These are phyloP conservation scores for Hycleus cichorii DNA, from an alignment of 1,140 invertebrate genomes.

Conservation along the genomic window DNA sequence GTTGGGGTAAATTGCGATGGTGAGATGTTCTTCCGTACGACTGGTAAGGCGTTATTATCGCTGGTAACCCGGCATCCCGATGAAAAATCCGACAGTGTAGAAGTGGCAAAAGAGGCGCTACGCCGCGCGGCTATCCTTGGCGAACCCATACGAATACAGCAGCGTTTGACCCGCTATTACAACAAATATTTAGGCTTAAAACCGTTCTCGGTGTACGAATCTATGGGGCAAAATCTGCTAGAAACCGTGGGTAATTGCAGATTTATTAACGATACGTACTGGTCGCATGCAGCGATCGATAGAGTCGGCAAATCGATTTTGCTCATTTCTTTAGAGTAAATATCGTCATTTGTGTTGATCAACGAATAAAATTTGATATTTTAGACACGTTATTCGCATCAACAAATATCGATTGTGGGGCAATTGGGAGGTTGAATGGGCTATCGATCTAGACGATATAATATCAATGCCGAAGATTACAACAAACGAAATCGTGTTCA, in stretches of 20 bases:
- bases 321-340: slow-evolving; percentile 47
- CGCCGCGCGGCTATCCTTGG: slow-evolving; percentile 62
- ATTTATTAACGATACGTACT: slow-evolving; percentile 36
- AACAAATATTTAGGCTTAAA: slow-evolving; percentile 49
- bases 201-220: slow-evolving; percentile 38
- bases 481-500: slow-evolving; percentile 61
- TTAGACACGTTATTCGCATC: slow-evolving; percentile 66
- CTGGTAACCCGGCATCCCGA: slow-evolving; percentile 50
- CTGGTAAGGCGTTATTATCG: slow-evolving; percentile 54
- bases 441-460: slow-evolving; percentile 64
- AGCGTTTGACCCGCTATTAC: slow-evolving; percentile 62
- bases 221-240: slow-evolving; percentile 35
- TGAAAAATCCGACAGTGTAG: slow-evolving; percentile 53
- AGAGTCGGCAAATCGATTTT: slow-evolving; percentile 46
- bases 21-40: slow-evolving; percentile 59
- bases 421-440: slow-evolving; percentile 71
- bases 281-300: slow-evolving; percentile 35
- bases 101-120: slow-evolving; percentile 60
- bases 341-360: slow-evolving; percentile 17
- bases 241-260: slow-evolving; percentile 33
- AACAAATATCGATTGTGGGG: slow-evolving; percentile 64
- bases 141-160: slow-evolving; percentile 56
- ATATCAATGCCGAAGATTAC: slow-evolving; percentile 58
- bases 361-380: slow-evolving; percentile 20
- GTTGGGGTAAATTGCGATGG: slow-evolving; percentile 59